phyloP scores from a whole-genome alignment of 2,797 vertebrate species.

The Linurgus olivaceus region DNA sequence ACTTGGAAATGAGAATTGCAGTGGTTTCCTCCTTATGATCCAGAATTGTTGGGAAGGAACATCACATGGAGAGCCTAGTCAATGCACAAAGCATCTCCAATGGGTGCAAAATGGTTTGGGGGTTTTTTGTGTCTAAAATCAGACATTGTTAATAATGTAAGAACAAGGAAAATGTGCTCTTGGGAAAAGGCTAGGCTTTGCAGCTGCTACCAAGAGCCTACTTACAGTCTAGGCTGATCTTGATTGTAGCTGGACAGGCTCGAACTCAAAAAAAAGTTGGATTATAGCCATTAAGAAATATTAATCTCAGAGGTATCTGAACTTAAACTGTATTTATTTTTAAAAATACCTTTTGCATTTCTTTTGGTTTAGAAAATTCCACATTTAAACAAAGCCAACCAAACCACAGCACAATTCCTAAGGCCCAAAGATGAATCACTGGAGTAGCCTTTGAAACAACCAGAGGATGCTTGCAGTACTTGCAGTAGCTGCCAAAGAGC shows the following conservation, averaged over 20 bases:
- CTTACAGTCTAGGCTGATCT: neutral
- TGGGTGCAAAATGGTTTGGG: neutral
- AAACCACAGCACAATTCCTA: neutral
- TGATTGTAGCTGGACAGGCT: neutral
- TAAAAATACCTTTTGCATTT: neutral
- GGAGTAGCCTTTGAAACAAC: neutral
- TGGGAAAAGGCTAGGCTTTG: neutral
- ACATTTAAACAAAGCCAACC: neutral
- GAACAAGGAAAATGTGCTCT: neutral
- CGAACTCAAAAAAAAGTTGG: neutral
- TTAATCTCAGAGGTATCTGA: neutral
- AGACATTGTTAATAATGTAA: neutral
- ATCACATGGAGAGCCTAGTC: neutral
- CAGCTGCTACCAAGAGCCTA: neutral
- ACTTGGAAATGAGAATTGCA: neutral
- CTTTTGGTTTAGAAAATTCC: neutral
- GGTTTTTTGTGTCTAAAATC: neutral
- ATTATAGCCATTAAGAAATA: neutral
- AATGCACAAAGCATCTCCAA: neutral
- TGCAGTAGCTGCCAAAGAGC: neutral
- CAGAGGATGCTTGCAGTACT: neutral
- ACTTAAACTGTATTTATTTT: neutral
- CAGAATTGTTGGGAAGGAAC: fast-evolving
- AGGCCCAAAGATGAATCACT: neutral
- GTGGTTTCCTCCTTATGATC: neutral